Evolutionary conservation across 2,797 vertebrate species (phyloP).

Genomic region (Sus cebifrons): DNA sequence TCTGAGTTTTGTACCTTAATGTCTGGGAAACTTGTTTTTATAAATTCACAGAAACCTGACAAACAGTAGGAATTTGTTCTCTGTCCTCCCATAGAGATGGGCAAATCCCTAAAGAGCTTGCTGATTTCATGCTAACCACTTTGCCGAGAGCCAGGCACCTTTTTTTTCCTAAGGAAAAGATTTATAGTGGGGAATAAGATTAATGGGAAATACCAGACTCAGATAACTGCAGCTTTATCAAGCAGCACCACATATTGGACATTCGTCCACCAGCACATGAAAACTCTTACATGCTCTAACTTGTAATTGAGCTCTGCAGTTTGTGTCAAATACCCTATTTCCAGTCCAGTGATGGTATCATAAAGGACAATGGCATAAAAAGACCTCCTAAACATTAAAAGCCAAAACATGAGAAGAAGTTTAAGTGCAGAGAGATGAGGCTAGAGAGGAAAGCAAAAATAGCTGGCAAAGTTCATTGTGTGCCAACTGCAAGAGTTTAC

Average conservation of each 20-base stretch:
- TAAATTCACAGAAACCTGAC: constrained; percentile 79
- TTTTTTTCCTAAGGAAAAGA: constrained; percentile 66
- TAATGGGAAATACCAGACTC: constrained; percentile 55
- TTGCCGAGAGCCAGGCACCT: constrained; percentile 59
- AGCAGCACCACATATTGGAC: neutral
- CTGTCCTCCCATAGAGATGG: constrained; percentile 60
- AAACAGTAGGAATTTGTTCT: constrained; percentile 78
- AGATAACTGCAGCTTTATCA: neutral
- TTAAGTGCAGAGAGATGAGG: neutral
- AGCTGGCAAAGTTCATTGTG: neutral
- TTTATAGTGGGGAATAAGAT: constrained; percentile 38
- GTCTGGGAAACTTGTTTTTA: constrained; percentile 79
- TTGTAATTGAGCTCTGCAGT: neutral
- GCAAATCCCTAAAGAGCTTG: constrained; percentile 52
- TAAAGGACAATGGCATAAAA: neutral
- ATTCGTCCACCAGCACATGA: neutral
- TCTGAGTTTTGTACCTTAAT: constrained; percentile 73
- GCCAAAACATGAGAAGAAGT: neutral
- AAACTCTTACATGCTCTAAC: neutral
- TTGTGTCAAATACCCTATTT: neutral
- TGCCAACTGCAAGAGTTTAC: neutral
- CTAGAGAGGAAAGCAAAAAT: constrained; percentile 10
- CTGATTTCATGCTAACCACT: constrained; percentile 65
- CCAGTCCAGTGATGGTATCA: neutral
- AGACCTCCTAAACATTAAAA: neutral